phyloP scores from a whole-genome alignment of 2,113 vertebrate genomes.

The Coregonus clupeaformis region DNA sequence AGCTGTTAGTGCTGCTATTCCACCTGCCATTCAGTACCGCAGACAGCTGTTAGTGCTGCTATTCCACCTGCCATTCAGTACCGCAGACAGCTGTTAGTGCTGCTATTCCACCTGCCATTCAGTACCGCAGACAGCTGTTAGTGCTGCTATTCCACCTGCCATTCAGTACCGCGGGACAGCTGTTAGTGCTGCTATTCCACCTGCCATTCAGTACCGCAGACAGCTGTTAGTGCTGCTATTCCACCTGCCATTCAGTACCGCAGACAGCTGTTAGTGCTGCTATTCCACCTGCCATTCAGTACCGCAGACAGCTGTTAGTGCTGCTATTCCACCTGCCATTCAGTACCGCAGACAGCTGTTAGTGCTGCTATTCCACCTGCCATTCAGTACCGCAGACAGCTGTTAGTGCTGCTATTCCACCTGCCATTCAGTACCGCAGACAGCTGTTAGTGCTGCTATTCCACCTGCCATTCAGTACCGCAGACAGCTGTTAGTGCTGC shows the following conservation, averaged over 20 bases:
- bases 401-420: background rate
- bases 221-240: background rate
- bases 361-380: no score
- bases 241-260: no score
- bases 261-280: background rate
- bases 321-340: background rate
- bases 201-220: background rate
- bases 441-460: background rate
- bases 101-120: background rate
- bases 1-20: background rate
- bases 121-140: background rate
- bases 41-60: background rate
- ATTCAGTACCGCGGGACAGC: no score
- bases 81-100: background rate
- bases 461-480: background rate
- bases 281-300: background rate
- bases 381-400: background rate
- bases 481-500: background rate
- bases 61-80: no score
- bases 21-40: background rate
- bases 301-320: background rate
- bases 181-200: no score
- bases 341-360: background rate
- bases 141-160: background rate
- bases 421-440: no score